Evolutionary conservation across 2,113 vertebrate genomes (phyloP), one percentile per base, ranked within the genome.

Genomic region (Carassius auratus): DNA sequence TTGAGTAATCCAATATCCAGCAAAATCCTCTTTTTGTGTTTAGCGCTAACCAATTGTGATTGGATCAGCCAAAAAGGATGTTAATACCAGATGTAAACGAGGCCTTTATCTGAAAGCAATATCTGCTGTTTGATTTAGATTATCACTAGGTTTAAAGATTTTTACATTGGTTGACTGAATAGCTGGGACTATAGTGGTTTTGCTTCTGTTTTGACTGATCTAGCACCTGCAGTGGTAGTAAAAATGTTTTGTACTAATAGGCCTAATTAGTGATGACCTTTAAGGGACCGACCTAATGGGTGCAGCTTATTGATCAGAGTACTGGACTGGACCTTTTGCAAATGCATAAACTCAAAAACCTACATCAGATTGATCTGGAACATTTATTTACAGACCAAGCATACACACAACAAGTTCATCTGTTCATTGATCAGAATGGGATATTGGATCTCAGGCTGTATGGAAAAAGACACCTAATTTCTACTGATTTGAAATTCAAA

Each of bases 401-500:
- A 59, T n/a, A 15, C 21, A n/a, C 33, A 14, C 59, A 45, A 8
- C 26, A 36, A 36, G 36, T 30, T 48, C n/a, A 33, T 36, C 62
- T 2, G 1, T 80, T 15, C 77, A 80, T 80, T 80, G 7, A 64
- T 64, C 61, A 26, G 42, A 81, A 81, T 52, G 1, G 26, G 26
- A 81, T 33, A 10, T 33, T 68, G 50, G 62, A 8, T 81, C 57
- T 79, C 76, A 66, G 78, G 78, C 38, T 30, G 38, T 75, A 55
- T 23, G 36, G 71, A 38, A 52, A 81, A 19, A 15, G 17, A n/a
- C 81, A 84, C 81, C 36, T 88, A 84, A 86, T 76, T 84, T 55
- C 8, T 76, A 52, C 87, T 84, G 76, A 75, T 88, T 84, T 86
- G 71, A 85, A 88, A 88, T 88, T 86, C 85, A 88, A 85, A 30